A percentile compares a stretch with the other conserved stretches of the same genome.
phyloP scores from a whole-genome alignment of 2,797 vertebrate genomes.

The Sparidentex hasta region DNA sequence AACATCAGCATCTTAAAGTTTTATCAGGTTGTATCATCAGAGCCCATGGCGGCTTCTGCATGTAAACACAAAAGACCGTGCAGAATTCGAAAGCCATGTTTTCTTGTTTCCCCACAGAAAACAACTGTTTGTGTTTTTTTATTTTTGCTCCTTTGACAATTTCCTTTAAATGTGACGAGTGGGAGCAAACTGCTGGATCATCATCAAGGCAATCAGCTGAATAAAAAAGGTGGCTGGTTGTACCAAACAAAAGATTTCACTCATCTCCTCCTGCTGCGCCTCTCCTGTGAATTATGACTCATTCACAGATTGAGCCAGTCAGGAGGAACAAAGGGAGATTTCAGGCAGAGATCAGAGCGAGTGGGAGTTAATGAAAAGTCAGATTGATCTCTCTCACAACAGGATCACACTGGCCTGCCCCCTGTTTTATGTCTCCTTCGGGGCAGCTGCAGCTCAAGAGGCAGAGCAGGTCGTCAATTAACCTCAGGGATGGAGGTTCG shows the following conservation, averaged over 20 bases:
- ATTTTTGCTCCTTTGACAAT: constrained; percentile 4
- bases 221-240: constrained; percentile 62
- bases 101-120: not conserved
- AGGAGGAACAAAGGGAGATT: constrained; percentile 61
- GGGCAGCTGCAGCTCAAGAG: too few relatives aligned
- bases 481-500: too few relatives aligned
- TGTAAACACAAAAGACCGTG: not conserved
- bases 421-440: not conserved
- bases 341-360: constrained; percentile 53
- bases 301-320: constrained; percentile 63
- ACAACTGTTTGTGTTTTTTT: constrained; percentile 10
- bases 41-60: not conserved
- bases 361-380: constrained; percentile 54
- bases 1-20: constrained; percentile 6
- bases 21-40: constrained; percentile 4
- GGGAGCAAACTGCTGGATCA: constrained; percentile 46
- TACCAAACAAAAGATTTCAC: constrained; percentile 61
- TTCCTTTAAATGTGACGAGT: constrained; percentile 14
- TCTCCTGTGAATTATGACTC: constrained; percentile 65
- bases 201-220: constrained; percentile 37
- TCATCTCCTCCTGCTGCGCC: constrained; percentile 47
- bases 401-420: constrained; percentile 16
- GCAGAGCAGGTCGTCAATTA: too few relatives aligned
- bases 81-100: not conserved
- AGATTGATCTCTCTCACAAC: constrained; percentile 25